A percentile compares a stretch with the other conserved stretches of the same genome.
phyloP scores from a whole-genome alignment of 2,113 vertebrate genomes.

The Tragelaphus imberbis region DNA sequence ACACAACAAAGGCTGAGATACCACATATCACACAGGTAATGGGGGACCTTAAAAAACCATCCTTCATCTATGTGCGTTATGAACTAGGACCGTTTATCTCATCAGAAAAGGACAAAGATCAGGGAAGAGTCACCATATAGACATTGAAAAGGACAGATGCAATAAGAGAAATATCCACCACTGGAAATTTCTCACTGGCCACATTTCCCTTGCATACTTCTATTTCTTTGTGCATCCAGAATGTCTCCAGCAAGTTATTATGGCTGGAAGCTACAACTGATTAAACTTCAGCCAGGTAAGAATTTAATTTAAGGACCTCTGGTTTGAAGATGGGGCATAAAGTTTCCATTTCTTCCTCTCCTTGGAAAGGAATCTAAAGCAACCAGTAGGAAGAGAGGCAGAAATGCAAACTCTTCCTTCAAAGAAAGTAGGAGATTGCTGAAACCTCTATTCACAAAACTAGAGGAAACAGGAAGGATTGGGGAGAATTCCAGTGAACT shows the following conservation, averaged over 20 bases:
- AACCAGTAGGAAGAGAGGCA: not conserved
- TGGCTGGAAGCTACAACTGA: not conserved
- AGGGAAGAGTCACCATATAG: not conserved
- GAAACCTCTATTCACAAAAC: not conserved
- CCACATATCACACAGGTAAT: not conserved
- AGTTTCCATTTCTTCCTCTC: not conserved
- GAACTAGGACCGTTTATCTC: not conserved
- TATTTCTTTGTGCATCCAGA: not conserved
- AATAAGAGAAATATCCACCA: not conserved
- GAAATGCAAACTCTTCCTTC: not conserved
- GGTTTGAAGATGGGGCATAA: not conserved
- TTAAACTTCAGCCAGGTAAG: not conserved
- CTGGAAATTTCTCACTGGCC: not conserved
- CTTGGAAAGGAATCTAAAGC: not conserved
- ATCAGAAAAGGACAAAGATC: not conserved
- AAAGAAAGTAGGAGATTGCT: not conserved
- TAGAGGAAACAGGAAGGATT: not conserved
- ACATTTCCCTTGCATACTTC: not conserved
- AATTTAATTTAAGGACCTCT: not conserved
- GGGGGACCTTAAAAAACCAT: not conserved
- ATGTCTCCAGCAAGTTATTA: not conserved
- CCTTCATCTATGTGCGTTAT: not conserved
- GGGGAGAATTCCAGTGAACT: not conserved
- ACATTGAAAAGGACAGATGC: not conserved
- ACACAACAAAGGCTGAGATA: not conserved